Evolutionary conservation across 2,888 invertebrate genomes (phyloP).

Genomic region (Pseudoips prasinana): DNA sequence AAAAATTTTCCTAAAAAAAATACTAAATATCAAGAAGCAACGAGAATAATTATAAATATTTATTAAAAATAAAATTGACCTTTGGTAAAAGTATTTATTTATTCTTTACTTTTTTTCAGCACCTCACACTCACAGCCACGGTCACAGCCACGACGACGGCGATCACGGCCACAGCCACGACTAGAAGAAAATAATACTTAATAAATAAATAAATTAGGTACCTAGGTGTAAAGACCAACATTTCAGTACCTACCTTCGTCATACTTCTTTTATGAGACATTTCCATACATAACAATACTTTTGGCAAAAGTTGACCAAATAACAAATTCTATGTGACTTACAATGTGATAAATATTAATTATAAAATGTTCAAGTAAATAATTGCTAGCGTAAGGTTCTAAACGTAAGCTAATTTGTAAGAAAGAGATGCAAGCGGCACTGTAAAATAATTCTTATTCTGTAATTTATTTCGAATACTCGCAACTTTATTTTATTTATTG

Average conservation of each 20-base stretch:
- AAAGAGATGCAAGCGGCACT: conserved; percentile 7
- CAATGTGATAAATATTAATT: conserved; percentile 6
- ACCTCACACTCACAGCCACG: conserved; percentile 59
- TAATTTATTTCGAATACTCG: neutral
- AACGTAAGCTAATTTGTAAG: conserved; percentile 4
- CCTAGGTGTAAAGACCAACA: neutral
- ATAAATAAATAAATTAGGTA: conserved; percentile 11
- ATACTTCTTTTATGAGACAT: too few relatives aligned
- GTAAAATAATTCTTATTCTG: neutral
- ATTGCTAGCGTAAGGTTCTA: neutral
- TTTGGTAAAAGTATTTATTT: too few relatives aligned
- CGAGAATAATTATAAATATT: too few relatives aligned
- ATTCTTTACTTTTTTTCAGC: conserved; percentile 45
- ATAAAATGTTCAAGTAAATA: conserved; percentile 2
- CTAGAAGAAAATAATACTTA: conserved; percentile 5
- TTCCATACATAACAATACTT: too few relatives aligned
- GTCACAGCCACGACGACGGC: conserved; percentile 15
- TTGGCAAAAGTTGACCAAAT: conserved; percentile 25
- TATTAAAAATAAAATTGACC: too few relatives aligned
- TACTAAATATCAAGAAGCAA: too few relatives aligned
- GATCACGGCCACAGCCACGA: conserved; percentile 48
- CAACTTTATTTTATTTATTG: too few relatives aligned
- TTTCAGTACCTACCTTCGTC: neutral
- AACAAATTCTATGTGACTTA: conserved; percentile 22
- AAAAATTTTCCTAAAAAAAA: too few relatives aligned